Base-by-base conservation (phyloP, 2,888 invertebrate species). In the Mamestra brassicae region DNA sequence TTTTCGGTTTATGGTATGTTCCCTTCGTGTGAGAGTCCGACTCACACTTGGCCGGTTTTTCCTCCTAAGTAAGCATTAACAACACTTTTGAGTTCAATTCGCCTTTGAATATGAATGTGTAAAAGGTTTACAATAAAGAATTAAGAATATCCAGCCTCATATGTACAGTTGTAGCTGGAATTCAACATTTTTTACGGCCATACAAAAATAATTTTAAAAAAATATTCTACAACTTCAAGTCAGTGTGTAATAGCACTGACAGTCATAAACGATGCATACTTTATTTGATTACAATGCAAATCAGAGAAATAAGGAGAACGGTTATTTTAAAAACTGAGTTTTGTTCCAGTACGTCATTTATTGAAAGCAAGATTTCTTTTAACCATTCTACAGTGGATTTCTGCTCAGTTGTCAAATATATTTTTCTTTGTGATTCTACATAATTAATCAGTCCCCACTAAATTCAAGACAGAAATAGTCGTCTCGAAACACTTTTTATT, bases 231-330 rank as follows among this genome's bases (percentile, higher is more conserved):
- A 26, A 47, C 45, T 38, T 15, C 36, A 57, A 69, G 26, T 55
- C 45, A 34, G 34, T 4, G 4, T 13, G 6, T 38, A 3, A n/a
- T 8, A 55, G 36, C 45, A 26, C 15, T 13, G 4, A 47, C 55
- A 38, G 11, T 13, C 57, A 17, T 57, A 57, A 71, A 69, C 15
- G 55, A 69, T 55, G 69, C 17, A 57, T 17, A n/a, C 26, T 69
- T 69, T 38, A 57, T 57, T 71, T 58, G 17, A 71, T 50, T n/a
- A 38, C 26, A 57, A 71, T 58, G 47, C 13, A 70, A 71, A 71
- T 70, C 45, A 47, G 55, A 38, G 13, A 57, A 34, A 4, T 50
- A 38, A 50, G 26, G 17, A 26, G 11, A 11, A 34, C 45, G 15
- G 15, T 36, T 45, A n/a, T 36, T 55, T 36, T 36, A 36, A 71